A percentile compares a stretch with the other conserved stretches of the same genome.
Evolutionary conservation across 2,797 vertebrate genomes (phyloP).

Genomic region (Lithobates pipiens): DNA sequence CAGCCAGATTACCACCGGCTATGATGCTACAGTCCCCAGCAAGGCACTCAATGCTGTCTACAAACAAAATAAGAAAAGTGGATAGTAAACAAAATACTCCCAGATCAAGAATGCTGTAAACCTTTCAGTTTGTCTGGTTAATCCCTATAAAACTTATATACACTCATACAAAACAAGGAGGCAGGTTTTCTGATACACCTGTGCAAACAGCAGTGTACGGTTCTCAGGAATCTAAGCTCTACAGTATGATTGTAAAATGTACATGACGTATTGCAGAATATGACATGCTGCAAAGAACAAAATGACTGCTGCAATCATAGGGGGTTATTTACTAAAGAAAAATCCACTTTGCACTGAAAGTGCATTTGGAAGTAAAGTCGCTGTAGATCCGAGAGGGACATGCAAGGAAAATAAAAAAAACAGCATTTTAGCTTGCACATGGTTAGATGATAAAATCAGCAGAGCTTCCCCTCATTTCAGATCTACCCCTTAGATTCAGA

Average conservation of each 20-base stretch:
- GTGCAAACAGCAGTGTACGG: not conserved
- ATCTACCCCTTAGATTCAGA: no score
- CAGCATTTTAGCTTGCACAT: no score
- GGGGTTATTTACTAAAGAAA: no score
- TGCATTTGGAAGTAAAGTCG: no score
- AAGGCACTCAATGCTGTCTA: constrained; percentile 95
- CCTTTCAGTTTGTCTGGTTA: not conserved
- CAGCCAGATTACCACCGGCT: constrained; percentile 91
- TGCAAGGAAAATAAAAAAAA: no score
- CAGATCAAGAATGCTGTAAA: not conserved
- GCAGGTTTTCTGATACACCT: constrained; percentile 12
- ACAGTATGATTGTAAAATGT: not conserved
- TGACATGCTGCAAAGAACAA: not conserved
- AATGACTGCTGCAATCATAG: not conserved
- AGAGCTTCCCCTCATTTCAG: no score
- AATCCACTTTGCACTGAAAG: no score
- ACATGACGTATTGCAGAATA: not conserved
- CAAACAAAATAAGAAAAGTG: constrained; percentile 1
- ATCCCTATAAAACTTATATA: not conserved
- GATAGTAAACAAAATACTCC: not conserved
- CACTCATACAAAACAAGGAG: not conserved
- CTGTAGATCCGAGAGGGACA: no score
- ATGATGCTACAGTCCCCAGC: constrained; percentile 96
- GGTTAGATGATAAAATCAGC: no score
- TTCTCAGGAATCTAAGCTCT: constrained; percentile 2